A percentile compares a stretch with the other conserved stretches of the same genome.
Conservation (phyloP, 1,140 invertebrate genomes). For the Ganaspis sp. region DNA sequence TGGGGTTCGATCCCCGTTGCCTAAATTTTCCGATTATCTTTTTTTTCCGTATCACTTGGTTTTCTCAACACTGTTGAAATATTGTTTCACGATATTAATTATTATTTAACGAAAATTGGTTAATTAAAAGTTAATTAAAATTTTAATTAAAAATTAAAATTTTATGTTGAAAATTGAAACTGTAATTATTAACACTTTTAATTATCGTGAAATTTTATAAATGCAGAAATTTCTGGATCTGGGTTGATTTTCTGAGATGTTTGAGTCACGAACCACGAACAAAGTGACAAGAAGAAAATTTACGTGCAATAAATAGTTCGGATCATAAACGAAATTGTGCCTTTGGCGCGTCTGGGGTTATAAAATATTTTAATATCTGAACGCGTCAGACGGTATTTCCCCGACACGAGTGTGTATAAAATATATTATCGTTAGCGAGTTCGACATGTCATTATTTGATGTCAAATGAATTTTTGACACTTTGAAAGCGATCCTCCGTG, state of each 20-base stretch:
- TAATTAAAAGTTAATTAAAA: too few relatives aligned
- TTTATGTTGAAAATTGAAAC: too few relatives aligned
- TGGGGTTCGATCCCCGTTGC: background rate
- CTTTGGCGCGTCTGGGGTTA: conserved; percentile 28
- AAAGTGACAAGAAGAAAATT: conserved; percentile 37
- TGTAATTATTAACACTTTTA: too few relatives aligned
- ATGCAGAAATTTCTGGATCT: background rate
- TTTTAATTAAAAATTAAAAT: too few relatives aligned
- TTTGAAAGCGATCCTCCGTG: too few relatives aligned
- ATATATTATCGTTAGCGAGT: conserved; percentile 31
- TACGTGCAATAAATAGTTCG: conserved; percentile 44
- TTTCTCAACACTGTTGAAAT: background rate
- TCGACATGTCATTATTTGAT: conserved; percentile 14
- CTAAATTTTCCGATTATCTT: background rate
- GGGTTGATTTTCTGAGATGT: background rate
- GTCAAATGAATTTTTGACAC: conserved; percentile 7
- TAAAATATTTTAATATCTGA: conserved; percentile 44
- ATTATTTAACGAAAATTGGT: too few relatives aligned
- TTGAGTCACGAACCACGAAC: background rate
- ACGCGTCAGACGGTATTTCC: conserved; percentile 23
- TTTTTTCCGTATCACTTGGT: background rate
- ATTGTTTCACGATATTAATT: background rate
- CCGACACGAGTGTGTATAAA: conserved; percentile 26
- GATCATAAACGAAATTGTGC: conserved; percentile 46
- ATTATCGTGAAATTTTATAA: too few relatives aligned